Evolutionary conservation across 2,888 invertebrate species (phyloP), one percentile per base, ranked within the genome.

Genomic region (Orthonevra nobilis): DNA sequence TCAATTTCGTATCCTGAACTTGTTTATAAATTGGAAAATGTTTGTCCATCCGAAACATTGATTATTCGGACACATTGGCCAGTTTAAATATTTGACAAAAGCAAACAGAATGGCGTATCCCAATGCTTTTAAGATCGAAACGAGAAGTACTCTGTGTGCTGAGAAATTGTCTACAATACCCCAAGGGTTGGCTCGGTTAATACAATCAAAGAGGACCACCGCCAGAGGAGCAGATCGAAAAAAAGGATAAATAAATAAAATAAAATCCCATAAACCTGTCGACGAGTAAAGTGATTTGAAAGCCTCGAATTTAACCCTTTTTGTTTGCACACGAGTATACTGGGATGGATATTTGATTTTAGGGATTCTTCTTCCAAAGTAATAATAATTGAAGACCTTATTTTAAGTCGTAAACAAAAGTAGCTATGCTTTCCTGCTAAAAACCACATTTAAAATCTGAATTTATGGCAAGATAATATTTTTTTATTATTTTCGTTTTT

Each of bases 401-500:
- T n/a, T n/a, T n/a, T n/a, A n/a, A 52, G 40, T 28, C 26, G 9
- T 38, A 38, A n/a, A n/a, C n/a, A n/a, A n/a, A n/a, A n/a, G n/a
- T n/a, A n/a, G n/a, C n/a, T n/a, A n/a, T n/a, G n/a, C n/a, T n/a
- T n/a, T n/a, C n/a, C n/a, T n/a, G n/a, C n/a, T n/a, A n/a, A n/a
- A n/a, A n/a, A n/a, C n/a, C n/a, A n/a, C n/a, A n/a, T n/a, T n/a
- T n/a, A n/a, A 10, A 10, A 20, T n/a, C 14, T 36, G 10, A 14
- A 3, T 42, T 12, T 40, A 32, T 20, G 7, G 2, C n/a, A n/a
- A n/a, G 26, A 12, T 4, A 2, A 64, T 15, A 42, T 34, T 4
- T 15, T 56, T 28, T 9, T n/a, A 23, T 5, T 23, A 3, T 19
- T 44, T 61, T 36, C 75, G 81, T 82, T 84, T 83, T 85, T 84